These are phyloP conservation scores for Drosophila lowei DNA, from an alignment of 1,140 invertebrate species.

Conservation along the genomic window DNA sequence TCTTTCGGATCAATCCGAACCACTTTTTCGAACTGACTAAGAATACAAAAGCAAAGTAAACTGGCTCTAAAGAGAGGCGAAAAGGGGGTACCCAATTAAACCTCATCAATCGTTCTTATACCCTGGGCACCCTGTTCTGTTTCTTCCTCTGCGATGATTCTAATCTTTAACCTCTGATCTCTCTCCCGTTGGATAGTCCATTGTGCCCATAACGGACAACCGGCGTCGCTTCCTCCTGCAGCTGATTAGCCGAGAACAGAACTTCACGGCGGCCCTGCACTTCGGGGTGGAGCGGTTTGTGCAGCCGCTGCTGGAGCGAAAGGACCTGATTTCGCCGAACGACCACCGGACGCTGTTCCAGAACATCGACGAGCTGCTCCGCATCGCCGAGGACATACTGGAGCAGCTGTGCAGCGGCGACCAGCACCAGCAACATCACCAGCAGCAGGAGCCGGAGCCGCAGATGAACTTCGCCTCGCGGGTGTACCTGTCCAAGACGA, in stretches of 20 bases:
- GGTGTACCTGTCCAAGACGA: constrained; percentile 89
- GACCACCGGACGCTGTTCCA: constrained; percentile 92
- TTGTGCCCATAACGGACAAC: constrained; percentile 83
- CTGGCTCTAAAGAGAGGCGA: no score
- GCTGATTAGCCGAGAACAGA: constrained; percentile 87
- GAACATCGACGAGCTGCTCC: constrained; percentile 91
- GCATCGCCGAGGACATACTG: constrained; percentile 90
- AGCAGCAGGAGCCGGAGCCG: constrained; percentile 87
- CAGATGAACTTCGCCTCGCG: constrained; percentile 87
- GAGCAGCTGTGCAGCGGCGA: constrained; percentile 88
- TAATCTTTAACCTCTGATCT: background rate
- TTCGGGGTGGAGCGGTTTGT: constrained; percentile 90
- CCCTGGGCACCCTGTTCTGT: no score
- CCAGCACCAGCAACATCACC: constrained; percentile 85
- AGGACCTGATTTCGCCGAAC: constrained; percentile 88
- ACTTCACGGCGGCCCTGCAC: constrained; percentile 89
- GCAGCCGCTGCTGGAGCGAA: constrained; percentile 87
- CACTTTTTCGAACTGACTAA: no score
- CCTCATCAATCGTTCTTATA: no score
- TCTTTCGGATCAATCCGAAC: no score
- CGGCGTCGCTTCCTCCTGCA: constrained; percentile 85
- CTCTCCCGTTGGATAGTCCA: constrained; percentile 55
- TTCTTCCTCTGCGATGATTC: no score
- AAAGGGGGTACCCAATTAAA: no score
- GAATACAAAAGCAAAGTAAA: no score